phyloP scores from a whole-genome alignment of 1,140 invertebrate genomes.

The Zaprionus kolodkinae region DNA sequence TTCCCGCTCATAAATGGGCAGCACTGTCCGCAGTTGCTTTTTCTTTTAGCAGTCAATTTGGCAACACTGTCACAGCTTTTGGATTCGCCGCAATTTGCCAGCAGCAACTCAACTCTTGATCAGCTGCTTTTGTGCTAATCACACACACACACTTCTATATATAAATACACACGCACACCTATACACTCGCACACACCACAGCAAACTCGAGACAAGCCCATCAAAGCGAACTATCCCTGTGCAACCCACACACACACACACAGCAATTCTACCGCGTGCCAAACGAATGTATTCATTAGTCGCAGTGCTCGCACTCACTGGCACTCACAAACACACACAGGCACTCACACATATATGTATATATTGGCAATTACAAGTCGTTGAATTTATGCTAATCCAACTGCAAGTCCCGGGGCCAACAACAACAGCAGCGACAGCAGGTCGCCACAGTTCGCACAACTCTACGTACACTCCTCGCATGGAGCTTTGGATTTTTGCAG shows the following conservation, averaged over 20 bases:
- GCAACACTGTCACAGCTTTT: constrained; percentile 43
- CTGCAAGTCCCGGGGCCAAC: constrained; percentile 57
- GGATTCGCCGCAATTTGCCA: constrained; percentile 3
- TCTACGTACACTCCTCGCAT: constrained; percentile 49
- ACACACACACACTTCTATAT: too few species aligned
- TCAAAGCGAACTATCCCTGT: neutral
- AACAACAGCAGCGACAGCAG: constrained; percentile 3
- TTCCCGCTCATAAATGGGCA: too few species aligned
- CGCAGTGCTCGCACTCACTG: constrained; percentile 42
- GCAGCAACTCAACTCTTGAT: constrained; percentile 1
- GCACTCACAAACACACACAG: constrained; percentile 3
- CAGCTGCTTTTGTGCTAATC: constrained; percentile 25
- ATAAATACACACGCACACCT: neutral
- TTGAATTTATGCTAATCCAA: constrained; percentile 78
- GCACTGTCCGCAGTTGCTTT: too few species aligned
- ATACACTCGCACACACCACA: neutral
- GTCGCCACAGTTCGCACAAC: constrained; percentile 22
- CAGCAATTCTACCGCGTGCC: constrained; percentile 34
- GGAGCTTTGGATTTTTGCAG: constrained; percentile 12
- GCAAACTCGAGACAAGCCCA: constrained; percentile 1
- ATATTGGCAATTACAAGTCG: constrained; percentile 53
- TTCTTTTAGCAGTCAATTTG: constrained; percentile 28
- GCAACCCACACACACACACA: constrained; percentile 5
- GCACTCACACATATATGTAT: neutral
- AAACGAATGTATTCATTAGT: constrained; percentile 76